Conservation (phyloP, 1,140 invertebrate genomes). For the Drosophila truncata region DNA sequence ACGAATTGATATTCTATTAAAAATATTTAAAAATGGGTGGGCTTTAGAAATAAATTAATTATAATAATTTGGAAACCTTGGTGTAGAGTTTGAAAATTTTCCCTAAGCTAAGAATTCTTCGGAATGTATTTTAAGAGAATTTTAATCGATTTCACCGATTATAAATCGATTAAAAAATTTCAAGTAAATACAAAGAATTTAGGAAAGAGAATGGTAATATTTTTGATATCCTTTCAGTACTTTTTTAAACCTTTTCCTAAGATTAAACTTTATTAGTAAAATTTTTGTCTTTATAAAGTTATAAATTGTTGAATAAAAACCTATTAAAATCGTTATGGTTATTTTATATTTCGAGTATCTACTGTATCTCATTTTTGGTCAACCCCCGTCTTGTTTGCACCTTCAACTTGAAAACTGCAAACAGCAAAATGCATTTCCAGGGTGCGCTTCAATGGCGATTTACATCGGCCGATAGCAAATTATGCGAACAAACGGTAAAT, state of each 20-base stretch:
- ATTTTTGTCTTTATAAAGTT: not conserved
- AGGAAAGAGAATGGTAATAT: not conserved
- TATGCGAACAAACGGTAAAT: constrained; percentile 80
- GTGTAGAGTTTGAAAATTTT: not conserved
- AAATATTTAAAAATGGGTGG: too few relatives aligned
- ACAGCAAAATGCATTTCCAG: constrained; percentile 41
- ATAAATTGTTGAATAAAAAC: not conserved
- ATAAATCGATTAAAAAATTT: not conserved
- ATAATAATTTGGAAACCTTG: not conserved
- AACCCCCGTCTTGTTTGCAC: constrained; percentile 37
- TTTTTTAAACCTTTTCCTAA: not conserved
- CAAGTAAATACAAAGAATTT: not conserved
- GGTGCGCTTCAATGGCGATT: constrained; percentile 81
- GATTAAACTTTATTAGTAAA: not conserved
- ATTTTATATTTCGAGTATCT: too few relatives aligned
- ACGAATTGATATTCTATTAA: too few relatives aligned
- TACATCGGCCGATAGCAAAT: constrained; percentile 70
- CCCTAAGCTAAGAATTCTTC: not conserved
- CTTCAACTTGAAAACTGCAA: constrained; percentile 30
- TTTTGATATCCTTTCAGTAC: fast-evolving
- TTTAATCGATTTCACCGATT: not conserved
- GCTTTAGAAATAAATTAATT: too few relatives aligned
- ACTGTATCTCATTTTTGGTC: constrained; percentile 3
- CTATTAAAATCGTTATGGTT: too few relatives aligned
- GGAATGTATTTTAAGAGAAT: not conserved